phyloP scores from a whole-genome alignment of 2,888 invertebrate genomes.

The Thymelicus lineola region DNA sequence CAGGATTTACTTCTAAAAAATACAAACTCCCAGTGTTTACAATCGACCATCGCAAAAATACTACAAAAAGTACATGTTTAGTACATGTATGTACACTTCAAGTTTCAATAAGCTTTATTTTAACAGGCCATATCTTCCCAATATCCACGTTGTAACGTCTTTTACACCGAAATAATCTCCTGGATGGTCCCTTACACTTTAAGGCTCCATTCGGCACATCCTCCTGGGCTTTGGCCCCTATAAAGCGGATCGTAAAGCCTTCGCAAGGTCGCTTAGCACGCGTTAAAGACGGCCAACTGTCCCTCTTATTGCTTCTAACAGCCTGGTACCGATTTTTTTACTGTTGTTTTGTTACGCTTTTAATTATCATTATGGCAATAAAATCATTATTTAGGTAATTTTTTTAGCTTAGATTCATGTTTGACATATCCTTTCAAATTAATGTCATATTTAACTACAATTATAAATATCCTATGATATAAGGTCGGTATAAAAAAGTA shows the following conservation, averaged over 20 bases:
- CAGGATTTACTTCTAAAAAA: background rate
- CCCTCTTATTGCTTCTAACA: conserved; percentile 43
- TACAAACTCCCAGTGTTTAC: background rate
- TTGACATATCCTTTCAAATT: too few species aligned
- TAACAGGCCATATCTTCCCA: conserved; percentile 3
- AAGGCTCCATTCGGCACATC: conserved; percentile 32
- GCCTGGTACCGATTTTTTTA: conserved; percentile 41
- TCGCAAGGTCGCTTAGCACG: conserved; percentile 64
- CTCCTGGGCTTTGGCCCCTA: conserved; percentile 55
- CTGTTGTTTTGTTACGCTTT: background rate
- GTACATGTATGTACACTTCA: background rate
- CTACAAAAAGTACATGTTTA: too few species aligned
- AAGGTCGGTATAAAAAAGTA: too few species aligned
- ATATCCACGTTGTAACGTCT: background rate
- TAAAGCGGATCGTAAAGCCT: conserved; percentile 64
- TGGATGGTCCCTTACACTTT: conserved; percentile 33
- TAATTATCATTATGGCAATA: background rate
- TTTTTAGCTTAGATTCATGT: too few species aligned
- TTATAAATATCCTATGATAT: too few species aligned
- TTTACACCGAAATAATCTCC: conserved; percentile 20
- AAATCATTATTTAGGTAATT: too few species aligned
- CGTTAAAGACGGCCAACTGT: conserved; percentile 56
- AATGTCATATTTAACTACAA: too few species aligned
- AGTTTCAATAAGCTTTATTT: background rate
- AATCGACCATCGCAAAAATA: background rate